Evolutionary conservation across 2,888 invertebrate genomes (phyloP).

Genomic region (Dusona sp.): DNA sequence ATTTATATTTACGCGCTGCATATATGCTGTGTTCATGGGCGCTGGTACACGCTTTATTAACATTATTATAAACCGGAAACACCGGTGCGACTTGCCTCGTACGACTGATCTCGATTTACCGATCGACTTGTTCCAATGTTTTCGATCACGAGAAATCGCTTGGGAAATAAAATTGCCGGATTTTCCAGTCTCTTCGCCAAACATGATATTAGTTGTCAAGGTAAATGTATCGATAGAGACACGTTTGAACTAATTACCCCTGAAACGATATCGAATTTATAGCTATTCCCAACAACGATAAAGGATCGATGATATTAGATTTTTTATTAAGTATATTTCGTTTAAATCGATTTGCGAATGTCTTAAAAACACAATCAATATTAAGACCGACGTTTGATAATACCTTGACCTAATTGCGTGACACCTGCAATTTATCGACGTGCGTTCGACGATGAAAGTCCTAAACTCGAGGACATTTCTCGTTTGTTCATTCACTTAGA

Average conservation of each 20-base stretch:
- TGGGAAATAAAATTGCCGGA: constrained; percentile 9
- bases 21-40: constrained; percentile 40
- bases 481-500: constrained; percentile 49
- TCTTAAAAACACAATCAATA: not conserved
- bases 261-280: not conserved
- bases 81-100: constrained; percentile 51
- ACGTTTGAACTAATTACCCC: not conserved
- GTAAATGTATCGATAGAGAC: not conserved
- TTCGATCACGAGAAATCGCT: constrained; percentile 29
- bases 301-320: not conserved
- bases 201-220: not conserved
- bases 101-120: constrained; percentile 19
- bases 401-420: constrained; percentile 37
- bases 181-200: constrained; percentile 11
- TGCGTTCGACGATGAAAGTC: constrained; percentile 29
- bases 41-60: constrained; percentile 38
- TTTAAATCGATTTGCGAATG: not conserved
- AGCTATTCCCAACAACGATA: not conserved
- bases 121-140: constrained; percentile 37
- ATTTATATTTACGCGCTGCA: constrained; percentile 30
- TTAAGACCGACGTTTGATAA: constrained; percentile 9
- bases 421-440: constrained; percentile 30
- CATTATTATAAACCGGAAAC: constrained; percentile 61
- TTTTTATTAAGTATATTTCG: not conserved
- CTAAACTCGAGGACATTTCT: constrained; percentile 23